Conservation (phyloP, 2,113 vertebrate species). For the Phylloscopus trochilus region DNA sequence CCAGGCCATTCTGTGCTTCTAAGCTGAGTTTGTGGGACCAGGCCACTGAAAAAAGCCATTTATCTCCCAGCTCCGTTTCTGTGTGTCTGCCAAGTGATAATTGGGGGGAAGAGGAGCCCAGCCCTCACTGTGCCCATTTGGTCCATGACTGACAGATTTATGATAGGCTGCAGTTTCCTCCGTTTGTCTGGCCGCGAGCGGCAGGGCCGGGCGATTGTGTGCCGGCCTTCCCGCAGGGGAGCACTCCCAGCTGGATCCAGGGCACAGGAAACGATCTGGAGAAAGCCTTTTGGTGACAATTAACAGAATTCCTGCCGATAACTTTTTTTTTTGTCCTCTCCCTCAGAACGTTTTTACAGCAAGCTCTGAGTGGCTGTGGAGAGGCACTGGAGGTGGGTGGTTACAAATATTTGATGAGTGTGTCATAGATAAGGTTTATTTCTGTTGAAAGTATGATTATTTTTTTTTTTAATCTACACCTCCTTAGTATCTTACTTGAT, state of each 20-base stretch:
- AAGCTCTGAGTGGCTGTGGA: not conserved
- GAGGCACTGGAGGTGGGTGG: not conserved
- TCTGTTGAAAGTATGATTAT: not conserved
- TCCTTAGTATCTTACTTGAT: not conserved
- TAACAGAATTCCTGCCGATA: conserved; percentile 71
- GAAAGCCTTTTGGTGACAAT: conserved; percentile 50
- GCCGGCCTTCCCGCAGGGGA: not conserved
- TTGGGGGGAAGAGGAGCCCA: not conserved
- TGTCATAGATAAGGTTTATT: not conserved
- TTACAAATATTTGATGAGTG: not conserved
- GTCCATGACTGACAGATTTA: conserved; percentile 57
- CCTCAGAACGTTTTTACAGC: conserved; percentile 7
- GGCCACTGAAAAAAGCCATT: not conserved
- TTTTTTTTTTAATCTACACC: not conserved
- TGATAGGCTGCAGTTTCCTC: conserved; percentile 65
- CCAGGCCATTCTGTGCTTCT: not conserved
- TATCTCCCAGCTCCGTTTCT: not conserved
- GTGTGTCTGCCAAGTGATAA: conserved; percentile 41
- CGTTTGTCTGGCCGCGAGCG: conserved; percentile 33
- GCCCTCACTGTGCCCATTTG: not conserved
- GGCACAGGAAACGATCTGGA: conserved; percentile 69
- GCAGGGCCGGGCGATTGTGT: not conserved
- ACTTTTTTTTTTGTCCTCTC: not conserved
- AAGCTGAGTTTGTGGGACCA: not conserved
- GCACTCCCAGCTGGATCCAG: conserved; percentile 37